Evolutionary conservation across 2,797 vertebrate species (phyloP).

Genomic region (Pipistrellus nathusii): DNA sequence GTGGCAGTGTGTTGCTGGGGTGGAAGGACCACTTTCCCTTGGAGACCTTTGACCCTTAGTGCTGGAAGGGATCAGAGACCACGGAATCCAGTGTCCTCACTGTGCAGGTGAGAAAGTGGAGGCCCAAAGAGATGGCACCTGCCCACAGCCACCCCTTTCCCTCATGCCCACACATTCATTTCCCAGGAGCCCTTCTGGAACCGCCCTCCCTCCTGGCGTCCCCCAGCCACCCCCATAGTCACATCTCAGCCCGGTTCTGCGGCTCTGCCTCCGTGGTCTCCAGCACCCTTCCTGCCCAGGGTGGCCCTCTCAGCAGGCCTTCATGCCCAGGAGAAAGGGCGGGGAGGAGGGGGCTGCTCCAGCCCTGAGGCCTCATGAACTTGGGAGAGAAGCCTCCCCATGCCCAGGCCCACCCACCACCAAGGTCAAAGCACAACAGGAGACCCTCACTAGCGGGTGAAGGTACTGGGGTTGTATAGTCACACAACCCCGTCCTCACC

Average conservation of each 20-base stretch:
- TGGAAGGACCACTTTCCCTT: conserved; percentile 38
- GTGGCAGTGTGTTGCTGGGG: background rate
- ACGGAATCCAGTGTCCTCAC: background rate
- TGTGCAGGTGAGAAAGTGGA: background rate
- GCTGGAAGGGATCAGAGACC: background rate
- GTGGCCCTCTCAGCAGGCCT: conserved; percentile 31
- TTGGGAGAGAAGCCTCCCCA: conserved; percentile 57
- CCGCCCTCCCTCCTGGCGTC: too few species aligned
- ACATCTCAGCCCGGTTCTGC: background rate
- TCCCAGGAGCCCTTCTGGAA: background rate
- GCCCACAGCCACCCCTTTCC: background rate
- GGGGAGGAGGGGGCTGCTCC: conserved; percentile 5
- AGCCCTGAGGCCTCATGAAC: conserved; percentile 41
- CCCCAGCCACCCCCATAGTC: background rate
- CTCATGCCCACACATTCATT: background rate
- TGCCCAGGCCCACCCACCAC: conserved; percentile 57
- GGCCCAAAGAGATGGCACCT: conserved; percentile 1
- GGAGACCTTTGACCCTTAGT: background rate
- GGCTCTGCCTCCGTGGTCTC: background rate
- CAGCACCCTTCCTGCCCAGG: background rate
- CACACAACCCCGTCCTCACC: conserved; percentile 61
- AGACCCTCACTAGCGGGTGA: conserved; percentile 86
- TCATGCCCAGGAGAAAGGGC: conserved; percentile 23
- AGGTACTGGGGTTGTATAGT: conserved; percentile 76
- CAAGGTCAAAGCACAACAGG: conserved; percentile 88